These are phyloP conservation scores for Aramus guarauna DNA, from an alignment of 2,113 vertebrate species.

Conservation along the genomic window DNA sequence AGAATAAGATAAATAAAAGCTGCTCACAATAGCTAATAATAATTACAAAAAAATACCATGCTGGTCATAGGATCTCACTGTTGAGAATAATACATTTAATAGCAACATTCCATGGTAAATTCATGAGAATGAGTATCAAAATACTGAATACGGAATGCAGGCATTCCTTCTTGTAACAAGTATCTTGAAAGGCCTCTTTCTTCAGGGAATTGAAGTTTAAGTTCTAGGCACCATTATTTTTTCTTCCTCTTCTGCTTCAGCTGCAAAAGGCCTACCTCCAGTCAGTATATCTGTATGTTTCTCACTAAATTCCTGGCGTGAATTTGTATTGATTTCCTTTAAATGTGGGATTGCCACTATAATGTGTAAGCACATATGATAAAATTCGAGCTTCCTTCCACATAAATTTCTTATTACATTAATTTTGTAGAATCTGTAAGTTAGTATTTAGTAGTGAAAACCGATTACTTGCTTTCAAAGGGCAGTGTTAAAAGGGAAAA, in stretches of 20 bases:
- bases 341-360: neutral
- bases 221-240: neutral
- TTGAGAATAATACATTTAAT: neutral
- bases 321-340: neutral
- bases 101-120: neutral
- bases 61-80: neutral
- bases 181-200: neutral
- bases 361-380: neutral
- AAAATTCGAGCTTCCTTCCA: neutral
- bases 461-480: neutral
- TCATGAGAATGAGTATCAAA: neutral
- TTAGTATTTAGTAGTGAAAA: neutral
- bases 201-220: neutral
- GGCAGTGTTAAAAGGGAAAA: neutral
- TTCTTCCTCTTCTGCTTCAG: neutral
- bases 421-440: neutral
- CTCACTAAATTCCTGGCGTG: neutral
- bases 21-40: neutral
- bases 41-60: neutral
- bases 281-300: neutral
- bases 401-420: neutral
- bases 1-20: slow-evolving; percentile 30
- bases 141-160: neutral
- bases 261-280: neutral
- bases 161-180: neutral